Evolutionary conservation across 2,888 invertebrate genomes (phyloP), one percentile per base, ranked within the genome.

Genomic region (Pseudoips prasinana): DNA sequence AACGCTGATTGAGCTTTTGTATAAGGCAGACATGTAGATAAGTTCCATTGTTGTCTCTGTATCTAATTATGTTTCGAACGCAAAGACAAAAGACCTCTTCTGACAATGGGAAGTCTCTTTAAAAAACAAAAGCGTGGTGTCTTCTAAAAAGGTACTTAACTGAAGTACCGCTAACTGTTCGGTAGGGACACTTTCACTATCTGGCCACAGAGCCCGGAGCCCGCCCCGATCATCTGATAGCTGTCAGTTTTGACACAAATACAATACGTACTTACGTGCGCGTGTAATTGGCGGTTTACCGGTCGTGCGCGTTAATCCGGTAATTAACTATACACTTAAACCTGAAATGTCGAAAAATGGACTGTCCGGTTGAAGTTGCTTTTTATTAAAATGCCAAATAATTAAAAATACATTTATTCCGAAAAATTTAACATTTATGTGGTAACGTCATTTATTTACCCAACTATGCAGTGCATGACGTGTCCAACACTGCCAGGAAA

Each of bases 131-230:
- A 30, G 7, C 10, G 7, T 47, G 50, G 54, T 45, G 14, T 26
- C 29, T 33, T 14, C 22, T 39, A 23, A 24, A 8, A 42, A 45
- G 39, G 47, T 54, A 56, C 45, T 45, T 35, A 28, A 57, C 52
- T 63, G 54, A 67, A 60, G 66, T 72, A 75, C 77, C 72, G 75
- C 58, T 77, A 70, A 62, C 63, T 43, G 58, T 60, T 61, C 46
- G 57, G 67, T 61, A 75, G 78, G 70, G 77, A 74, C 78, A 83
- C 85, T 85, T 85, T 85, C 84, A 77, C 84, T 81, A 57, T 57
- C 56, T 62, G 64, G 41, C 43, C 57, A 39, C 58, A 54, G 59
- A 70, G 67, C 69, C 64, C 55, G 36, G 59, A 70, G 67, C 69
- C 64, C 56, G 37, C 49, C 56, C 52, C 64, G 59, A 69, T 66